These are phyloP conservation scores for Phenacoccus solenopsis DNA, from an alignment of 1,140 invertebrate genomes.

Conservation along the genomic window DNA sequence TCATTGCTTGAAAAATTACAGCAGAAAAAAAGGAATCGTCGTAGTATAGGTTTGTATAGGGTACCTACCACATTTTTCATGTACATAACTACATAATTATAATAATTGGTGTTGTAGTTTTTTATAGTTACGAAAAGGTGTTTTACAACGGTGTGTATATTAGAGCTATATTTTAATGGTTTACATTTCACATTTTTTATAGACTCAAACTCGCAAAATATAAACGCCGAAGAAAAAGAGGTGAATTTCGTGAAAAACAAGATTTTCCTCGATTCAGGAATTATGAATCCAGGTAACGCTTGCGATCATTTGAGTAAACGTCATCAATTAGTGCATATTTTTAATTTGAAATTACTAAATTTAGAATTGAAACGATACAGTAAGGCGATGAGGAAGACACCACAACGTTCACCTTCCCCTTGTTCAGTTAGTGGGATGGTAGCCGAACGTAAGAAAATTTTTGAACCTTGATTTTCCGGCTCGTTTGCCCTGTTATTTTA, in stretches of 20 bases:
- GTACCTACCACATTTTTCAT: too few relatives aligned
- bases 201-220: conserved; percentile 10
- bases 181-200: too few relatives aligned
- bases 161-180: too few relatives aligned
- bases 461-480: conserved; percentile 36
- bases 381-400: conserved; percentile 33
- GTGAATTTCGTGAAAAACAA: not conserved
- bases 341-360: too few relatives aligned
- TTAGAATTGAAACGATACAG: conserved; percentile 1
- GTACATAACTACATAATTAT: too few relatives aligned
- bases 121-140: too few relatives aligned
- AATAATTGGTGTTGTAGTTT: not conserved
- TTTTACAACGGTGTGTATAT: too few relatives aligned
- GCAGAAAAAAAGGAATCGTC: conserved; percentile 6
- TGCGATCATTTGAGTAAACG: too few relatives aligned
- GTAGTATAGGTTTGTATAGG: conserved; percentile 8
- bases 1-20: conserved; percentile 12
- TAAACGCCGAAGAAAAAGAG: conserved; percentile 4
- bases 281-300: not conserved
- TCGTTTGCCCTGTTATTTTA: conserved; percentile 7
- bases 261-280: not conserved
- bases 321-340: too few relatives aligned
- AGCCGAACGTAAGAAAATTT: conserved; percentile 51
- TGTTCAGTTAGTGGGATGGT: conserved; percentile 48
- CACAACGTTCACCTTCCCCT: conserved; percentile 38